Evolutionary conservation across 2,888 invertebrate genomes (phyloP).

Genomic region (Cancer borealis): DNA sequence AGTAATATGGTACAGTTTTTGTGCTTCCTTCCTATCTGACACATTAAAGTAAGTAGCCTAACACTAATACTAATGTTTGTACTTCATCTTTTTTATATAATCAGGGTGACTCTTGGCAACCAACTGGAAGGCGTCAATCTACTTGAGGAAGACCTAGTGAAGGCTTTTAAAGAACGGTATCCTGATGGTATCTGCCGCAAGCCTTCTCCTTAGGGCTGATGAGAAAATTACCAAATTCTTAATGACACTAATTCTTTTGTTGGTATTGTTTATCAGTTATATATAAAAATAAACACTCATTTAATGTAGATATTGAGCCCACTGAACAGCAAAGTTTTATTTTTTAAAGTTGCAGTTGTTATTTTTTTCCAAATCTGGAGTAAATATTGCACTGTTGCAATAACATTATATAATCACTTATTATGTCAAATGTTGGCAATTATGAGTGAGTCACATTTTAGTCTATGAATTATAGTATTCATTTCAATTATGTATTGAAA

Average conservation of each 20-base stretch:
- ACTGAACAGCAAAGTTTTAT: neutral
- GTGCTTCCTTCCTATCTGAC: neutral
- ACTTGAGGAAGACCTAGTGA: slow-evolving; percentile 94
- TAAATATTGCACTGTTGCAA: neutral
- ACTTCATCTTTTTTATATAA: slow-evolving; percentile 48
- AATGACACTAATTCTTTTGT: neutral
- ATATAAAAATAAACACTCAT: neutral
- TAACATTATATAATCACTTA: neutral
- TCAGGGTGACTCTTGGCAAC: slow-evolving; percentile 91
- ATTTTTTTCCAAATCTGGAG: neutral
- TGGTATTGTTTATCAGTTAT: neutral
- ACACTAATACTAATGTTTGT: neutral
- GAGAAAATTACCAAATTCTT: neutral
- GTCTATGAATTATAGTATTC: neutral
- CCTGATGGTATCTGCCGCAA: slow-evolving; percentile 87
- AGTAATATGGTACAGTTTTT: neutral
- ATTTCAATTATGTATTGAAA: neutral
- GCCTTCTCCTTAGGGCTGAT: slow-evolving; percentile 58
- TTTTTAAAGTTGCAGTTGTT: neutral
- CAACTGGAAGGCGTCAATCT: slow-evolving; percentile 96
- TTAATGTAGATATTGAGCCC: neutral
- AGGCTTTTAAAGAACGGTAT: slow-evolving; percentile 93
- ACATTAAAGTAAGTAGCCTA: neutral
- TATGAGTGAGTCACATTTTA: neutral
- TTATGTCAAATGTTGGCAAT: neutral